Percentiles rank a stretch among this genome's conserved stretches.
phyloP scores from a whole-genome alignment of 2,797 vertebrate genomes.

The Rhincodon typus region DNA sequence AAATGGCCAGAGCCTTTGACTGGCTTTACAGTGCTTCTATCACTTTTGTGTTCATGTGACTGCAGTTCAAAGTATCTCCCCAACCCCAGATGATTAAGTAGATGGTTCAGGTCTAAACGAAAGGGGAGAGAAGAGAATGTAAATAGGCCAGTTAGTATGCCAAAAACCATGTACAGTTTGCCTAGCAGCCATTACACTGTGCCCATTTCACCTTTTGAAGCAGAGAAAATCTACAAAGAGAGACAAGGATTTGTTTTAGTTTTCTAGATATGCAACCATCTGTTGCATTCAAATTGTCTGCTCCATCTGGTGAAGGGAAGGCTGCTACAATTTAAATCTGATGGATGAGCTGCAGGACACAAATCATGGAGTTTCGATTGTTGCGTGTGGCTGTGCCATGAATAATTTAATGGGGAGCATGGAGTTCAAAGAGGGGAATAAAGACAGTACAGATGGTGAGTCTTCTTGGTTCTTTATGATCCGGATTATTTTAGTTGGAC shows the following conservation, averaged over 20 bases:
- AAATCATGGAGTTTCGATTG: background rate
- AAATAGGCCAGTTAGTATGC: background rate
- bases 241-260: background rate
- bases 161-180: background rate
- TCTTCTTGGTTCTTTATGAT: background rate
- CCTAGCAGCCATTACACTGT: background rate
- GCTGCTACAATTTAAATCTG: background rate
- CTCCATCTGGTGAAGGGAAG: background rate
- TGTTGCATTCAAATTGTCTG: background rate
- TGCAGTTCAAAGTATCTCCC: slow-evolving; percentile 43
- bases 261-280: background rate
- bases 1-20: slow-evolving; percentile 17
- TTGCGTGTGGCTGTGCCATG: background rate
- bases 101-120: slow-evolving; percentile 54
- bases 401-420: background rate
- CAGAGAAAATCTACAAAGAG: background rate
- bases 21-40: slow-evolving; percentile 41
- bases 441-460: background rate
- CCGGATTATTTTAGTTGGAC: background rate
- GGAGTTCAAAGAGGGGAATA: background rate
- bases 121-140: background rate
- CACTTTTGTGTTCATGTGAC: slow-evolving; percentile 42
- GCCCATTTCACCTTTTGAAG: background rate
- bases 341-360: background rate
- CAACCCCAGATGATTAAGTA: slow-evolving; percentile 58